Base-by-base conservation (phyloP, 1,140 invertebrate genomes). In the Tetraneura akinire region DNA sequence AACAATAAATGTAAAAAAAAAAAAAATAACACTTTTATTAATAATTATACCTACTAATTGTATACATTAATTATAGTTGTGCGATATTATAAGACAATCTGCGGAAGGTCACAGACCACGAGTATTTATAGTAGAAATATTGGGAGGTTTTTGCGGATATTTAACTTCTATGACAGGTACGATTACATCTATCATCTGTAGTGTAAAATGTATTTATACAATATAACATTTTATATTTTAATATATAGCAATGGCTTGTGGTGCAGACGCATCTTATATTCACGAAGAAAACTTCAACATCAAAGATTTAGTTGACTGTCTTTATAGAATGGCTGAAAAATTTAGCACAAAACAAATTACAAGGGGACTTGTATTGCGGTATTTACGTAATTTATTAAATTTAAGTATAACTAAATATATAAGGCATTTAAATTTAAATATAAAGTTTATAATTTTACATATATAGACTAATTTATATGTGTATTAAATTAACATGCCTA, bases 61-160 rank as follows among this genome's bases (percentile, higher is more conserved):
- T 1, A 14, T 14, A 14, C 10, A 47, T 47, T 47, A 8, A 42
- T 47, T 71, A 18, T 3, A 81, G 80, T 21, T 74, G 10, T 78
- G 71, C 18, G 80, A 81, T 18, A 55, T 81, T 14, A 76, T 81
- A 23, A 81, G 80, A 47, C 80, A 81, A 32, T 81, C 80, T 9
- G 73, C 80, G 3, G 57, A 76, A 42, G 80, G 80, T 18, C 71
- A 73, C 37, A 66, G 37, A 11, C 70, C 70, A 14, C 71, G 80
- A 73, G 71, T 78, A 1, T 81, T 81, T 45, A 49, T 81, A 3
- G 80, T 81, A 55, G 80, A 81, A 68, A 37, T 74, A 13, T 45
- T 78, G 32, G 80, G 80, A 3, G 73, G 73, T 29, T 45, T 51
- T 10, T 81, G 80, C 29, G 80, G 80, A 10, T 81, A 81, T 37